These are phyloP conservation scores for Epistrophella euchroma DNA, from an alignment of 2,888 invertebrate species.

Conservation along the genomic window DNA sequence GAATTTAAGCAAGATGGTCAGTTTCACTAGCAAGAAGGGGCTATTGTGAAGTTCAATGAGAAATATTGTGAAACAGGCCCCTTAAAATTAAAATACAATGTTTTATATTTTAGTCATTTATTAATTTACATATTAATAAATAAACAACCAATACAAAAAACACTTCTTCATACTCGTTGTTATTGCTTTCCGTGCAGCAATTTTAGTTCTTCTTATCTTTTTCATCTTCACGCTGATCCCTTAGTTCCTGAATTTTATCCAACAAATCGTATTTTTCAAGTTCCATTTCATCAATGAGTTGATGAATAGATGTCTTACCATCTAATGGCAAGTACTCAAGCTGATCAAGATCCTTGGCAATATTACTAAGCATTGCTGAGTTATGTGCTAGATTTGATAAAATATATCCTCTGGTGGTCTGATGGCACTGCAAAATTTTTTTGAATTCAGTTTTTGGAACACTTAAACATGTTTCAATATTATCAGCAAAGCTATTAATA, in stretches of 20 bases:
- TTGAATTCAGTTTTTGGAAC: slow-evolving; percentile 4
- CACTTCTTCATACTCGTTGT: neutral
- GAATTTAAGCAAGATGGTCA: too few relatives aligned
- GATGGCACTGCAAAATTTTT: slow-evolving; percentile 17
- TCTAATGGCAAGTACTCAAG: neutral
- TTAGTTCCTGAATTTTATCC: neutral
- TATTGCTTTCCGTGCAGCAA: neutral
- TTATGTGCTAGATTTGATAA: slow-evolving; percentile 17
- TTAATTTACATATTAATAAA: too few relatives aligned
- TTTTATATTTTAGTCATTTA: too few relatives aligned
- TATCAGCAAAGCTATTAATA: neutral
- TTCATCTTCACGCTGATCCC: neutral
- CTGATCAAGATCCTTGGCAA: neutral
- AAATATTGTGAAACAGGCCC: too few relatives aligned
- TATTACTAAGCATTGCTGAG: neutral
- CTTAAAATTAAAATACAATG: too few relatives aligned
- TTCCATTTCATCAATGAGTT: neutral
- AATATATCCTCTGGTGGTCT: neutral
- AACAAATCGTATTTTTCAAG: neutral
- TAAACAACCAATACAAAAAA: too few relatives aligned
- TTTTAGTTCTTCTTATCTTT: neutral
- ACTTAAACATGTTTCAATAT: slow-evolving; percentile 22
- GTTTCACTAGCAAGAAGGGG: too few relatives aligned
- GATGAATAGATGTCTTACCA: neutral
- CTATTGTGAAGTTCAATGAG: too few relatives aligned